phyloP scores from a whole-genome alignment of 2,113 vertebrate species.

The Petrocephalus zakoni region DNA sequence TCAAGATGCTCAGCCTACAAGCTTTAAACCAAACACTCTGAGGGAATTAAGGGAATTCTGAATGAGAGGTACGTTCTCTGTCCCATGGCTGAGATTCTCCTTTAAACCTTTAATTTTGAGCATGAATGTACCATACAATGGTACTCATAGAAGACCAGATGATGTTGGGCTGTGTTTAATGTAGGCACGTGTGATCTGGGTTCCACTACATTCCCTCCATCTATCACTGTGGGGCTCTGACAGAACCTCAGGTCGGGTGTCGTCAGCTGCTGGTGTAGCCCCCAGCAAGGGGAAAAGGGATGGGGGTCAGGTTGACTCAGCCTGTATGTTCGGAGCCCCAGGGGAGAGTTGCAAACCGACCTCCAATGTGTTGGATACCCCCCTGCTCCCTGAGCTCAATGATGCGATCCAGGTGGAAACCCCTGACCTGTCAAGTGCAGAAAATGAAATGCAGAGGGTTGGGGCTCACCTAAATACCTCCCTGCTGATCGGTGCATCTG shows the following conservation, averaged over 20 bases:
- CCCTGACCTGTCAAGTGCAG: background rate
- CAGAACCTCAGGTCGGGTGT: background rate
- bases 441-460: background rate
- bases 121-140: background rate
- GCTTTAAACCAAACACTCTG: background rate
- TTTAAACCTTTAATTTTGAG: background rate
- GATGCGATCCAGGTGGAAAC: background rate
- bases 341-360: background rate
- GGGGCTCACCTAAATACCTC: background rate
- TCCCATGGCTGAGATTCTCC: background rate
- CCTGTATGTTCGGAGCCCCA: background rate
- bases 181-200: background rate
- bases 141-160: background rate
- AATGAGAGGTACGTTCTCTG: background rate
- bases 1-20: background rate
- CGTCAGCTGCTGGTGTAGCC: background rate
- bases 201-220: background rate
- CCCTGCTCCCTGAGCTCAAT: background rate
- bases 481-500: background rate
- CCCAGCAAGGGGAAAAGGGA: background rate
- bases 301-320: background rate
- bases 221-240: background rate
- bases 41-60: background rate
- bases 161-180: background rate
- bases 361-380: background rate